Evolutionary conservation across 2,888 invertebrate genomes (phyloP).

Genomic region (Polymixis lichenea): DNA sequence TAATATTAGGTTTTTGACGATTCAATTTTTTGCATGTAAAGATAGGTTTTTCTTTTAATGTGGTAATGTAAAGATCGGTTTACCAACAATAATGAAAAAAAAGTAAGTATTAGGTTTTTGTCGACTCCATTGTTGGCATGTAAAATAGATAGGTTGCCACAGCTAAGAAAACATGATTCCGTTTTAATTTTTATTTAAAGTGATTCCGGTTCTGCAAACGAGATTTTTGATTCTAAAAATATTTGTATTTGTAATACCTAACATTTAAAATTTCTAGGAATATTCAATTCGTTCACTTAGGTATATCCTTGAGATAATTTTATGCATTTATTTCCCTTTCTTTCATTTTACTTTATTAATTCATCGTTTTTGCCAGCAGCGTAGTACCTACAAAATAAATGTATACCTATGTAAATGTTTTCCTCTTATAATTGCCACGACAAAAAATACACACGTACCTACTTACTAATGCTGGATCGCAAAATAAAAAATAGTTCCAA

Average conservation of each 20-base stretch:
- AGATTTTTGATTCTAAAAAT: background rate
- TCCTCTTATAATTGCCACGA: background rate
- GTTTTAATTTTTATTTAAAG: background rate
- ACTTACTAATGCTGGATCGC: background rate
- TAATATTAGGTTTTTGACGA: no score
- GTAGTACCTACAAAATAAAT: background rate
- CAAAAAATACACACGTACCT: background rate
- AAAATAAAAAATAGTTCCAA: background rate
- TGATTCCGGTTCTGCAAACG: background rate
- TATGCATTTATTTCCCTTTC: background rate
- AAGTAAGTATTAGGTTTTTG: no score
- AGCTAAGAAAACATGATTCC: background rate
- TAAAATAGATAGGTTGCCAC: no score
- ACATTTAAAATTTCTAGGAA: background rate
- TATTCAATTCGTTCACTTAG: background rate
- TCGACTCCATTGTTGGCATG: background rate
- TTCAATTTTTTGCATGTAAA: no score
- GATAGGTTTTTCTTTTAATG: no score
- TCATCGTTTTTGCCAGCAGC: no score
- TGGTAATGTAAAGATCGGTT: no score
- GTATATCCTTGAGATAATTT: constrained; percentile 2
- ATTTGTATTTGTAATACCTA: background rate
- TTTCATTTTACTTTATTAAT: background rate
- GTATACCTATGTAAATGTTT: background rate
- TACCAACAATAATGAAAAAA: no score